Percentiles rank a stretch among this genome's conserved stretches.
These are phyloP conservation scores for Aptenodytes forsteri DNA, from an alignment of 2,113 vertebrate species.

Conservation along the genomic window DNA sequence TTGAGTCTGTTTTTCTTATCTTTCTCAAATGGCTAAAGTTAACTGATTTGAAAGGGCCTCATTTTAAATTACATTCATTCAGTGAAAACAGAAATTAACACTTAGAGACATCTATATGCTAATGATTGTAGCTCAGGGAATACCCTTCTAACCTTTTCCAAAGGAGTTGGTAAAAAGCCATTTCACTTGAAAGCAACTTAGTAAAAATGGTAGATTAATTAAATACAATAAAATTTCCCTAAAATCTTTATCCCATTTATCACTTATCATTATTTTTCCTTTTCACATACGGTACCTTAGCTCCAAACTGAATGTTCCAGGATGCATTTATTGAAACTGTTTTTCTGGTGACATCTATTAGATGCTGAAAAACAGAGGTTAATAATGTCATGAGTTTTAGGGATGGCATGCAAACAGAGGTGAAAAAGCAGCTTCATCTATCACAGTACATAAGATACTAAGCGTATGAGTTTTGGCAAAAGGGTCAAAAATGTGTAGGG, in stretches of 20 bases:
- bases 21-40: constrained; percentile 78
- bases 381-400: constrained; percentile 49
- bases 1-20: constrained; percentile 77
- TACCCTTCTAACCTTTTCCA: constrained; percentile 84
- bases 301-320: constrained; percentile 49
- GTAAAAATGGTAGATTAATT: constrained; percentile 82
- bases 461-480: constrained; percentile 43
- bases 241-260: constrained; percentile 77
- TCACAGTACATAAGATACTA: constrained; percentile 9
- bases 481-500: not conserved
- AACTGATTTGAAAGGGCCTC: constrained; percentile 80
- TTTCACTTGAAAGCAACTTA: constrained; percentile 83
- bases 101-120: constrained; percentile 84
- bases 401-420: constrained; percentile 21
- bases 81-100: constrained; percentile 84
- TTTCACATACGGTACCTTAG: constrained; percentile 49
- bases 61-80: constrained; percentile 83
- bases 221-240: constrained; percentile 80
- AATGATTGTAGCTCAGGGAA: constrained; percentile 83
- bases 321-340: constrained; percentile 58
- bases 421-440: constrained; percentile 24
- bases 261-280: constrained; percentile 68
- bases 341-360: constrained; percentile 56
- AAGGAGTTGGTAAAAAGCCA: constrained; percentile 78
- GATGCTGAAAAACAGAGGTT: constrained; percentile 63